Evolutionary conservation across 2,113 vertebrate genomes (phyloP), one percentile per base, ranked within the genome.

Genomic region (Alethe castanea): DNA sequence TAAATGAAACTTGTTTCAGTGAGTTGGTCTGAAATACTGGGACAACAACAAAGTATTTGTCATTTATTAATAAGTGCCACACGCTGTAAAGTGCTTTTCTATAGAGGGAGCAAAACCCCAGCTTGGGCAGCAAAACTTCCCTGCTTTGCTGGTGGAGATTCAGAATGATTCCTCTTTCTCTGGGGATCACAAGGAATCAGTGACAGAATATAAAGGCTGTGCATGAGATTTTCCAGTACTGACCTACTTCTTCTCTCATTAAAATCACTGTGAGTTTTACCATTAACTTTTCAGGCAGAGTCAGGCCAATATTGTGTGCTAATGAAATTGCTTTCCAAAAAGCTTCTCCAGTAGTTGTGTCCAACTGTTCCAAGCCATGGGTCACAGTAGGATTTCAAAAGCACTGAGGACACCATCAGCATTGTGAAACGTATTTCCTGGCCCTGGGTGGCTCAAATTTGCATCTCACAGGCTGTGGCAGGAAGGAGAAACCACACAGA

Each of bases 221-320:
- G 85, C 90, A 60, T 96, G 94, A 97, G 93, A 96, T 96, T 97
- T 96, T 96, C 94, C 94, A 96, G 92, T 54, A 11, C 93, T 95
- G 94, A 97, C 94, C 95, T 96, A 96, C 87, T 96, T 96, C 93
- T 96, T 88, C 79, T 95, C 93, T 95, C 92, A 86, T 96, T 97
- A 96, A 97, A 97, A 88, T 92, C 90, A 66, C 81, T 95, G 24
- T 36, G 95, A 94, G 81, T 19, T 82, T 82, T 95, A 70, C 67
- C 85, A 56, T 45, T 91, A 92, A 88, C 85, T 96, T 91, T 52
- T 59, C 90, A 86, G 79, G 90, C 91, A 78, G 84, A 88, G 38
- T 28, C 88, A 80, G 85, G 90, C 94, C 95, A 94, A 92, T 94
- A 69, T 45, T 82, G 81, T 94, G 90, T 93, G 95, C 95, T 96